Evolutionary conservation across 2,113 vertebrate genomes (phyloP).

Genomic region (Sylvietta virens): DNA sequence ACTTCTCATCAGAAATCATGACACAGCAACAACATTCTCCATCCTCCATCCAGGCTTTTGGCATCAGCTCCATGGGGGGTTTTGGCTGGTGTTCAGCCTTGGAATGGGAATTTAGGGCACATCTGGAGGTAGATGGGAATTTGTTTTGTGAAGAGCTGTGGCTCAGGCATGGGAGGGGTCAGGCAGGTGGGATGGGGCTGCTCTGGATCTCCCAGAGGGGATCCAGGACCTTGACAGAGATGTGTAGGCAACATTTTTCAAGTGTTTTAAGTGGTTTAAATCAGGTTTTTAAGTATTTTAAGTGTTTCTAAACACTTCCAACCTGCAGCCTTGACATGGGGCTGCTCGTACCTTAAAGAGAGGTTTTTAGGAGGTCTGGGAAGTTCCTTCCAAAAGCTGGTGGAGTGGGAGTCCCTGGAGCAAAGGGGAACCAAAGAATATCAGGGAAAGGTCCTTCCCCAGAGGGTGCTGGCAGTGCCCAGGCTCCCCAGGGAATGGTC

Average conservation of each 20-base stretch:
- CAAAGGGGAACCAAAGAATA: not conserved
- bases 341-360: not conserved
- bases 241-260: not conserved
- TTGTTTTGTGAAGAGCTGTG: not conserved
- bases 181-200: not conserved
- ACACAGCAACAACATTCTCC: rapidly evolving
- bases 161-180: not conserved
- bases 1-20: not conserved
- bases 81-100: not conserved
- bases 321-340: rapidly evolving
- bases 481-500: not conserved
- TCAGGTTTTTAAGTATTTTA: not conserved
- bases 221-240: not conserved
- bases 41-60: not conserved
- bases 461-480: not conserved
- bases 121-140: not conserved
- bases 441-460: not conserved
- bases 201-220: rapidly evolving
- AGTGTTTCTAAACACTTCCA: not conserved
- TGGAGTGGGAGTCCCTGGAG: not conserved
- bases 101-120: rapidly evolving
- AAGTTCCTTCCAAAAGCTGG: not conserved
- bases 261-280: not conserved
- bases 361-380: not conserved
- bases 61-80: not conserved